Evolutionary conservation across 2,888 invertebrate genomes (phyloP).

Genomic region (Homarus gammarus): DNA sequence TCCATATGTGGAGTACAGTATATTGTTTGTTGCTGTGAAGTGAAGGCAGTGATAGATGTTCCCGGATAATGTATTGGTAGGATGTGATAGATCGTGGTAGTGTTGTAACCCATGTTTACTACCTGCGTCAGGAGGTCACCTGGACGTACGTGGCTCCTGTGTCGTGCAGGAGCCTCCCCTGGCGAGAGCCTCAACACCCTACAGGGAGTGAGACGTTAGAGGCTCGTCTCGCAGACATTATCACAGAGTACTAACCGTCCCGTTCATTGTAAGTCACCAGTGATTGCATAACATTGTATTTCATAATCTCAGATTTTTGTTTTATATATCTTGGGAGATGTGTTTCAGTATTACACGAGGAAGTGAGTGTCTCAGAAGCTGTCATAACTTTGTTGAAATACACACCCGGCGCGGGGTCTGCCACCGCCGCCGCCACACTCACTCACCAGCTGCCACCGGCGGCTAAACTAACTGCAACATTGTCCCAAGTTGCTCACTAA

Average conservation of each 20-base stretch:
- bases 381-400: slow-evolving; percentile 1
- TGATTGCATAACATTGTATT: slow-evolving; percentile 27
- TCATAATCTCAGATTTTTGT: slow-evolving; percentile 12
- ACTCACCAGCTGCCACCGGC: no score
- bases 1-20: neutral
- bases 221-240: slow-evolving; percentile 15
- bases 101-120: neutral
- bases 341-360: slow-evolving; percentile 19
- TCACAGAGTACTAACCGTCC: slow-evolving; percentile 61
- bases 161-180: neutral
- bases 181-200: neutral
- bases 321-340: slow-evolving; percentile 10
- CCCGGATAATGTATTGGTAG: neutral
- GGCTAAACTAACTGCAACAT: no score
- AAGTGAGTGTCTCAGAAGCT: neutral
- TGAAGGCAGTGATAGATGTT: neutral
- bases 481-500: no score
- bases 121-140: neutral
- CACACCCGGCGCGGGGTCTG: no score
- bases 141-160: neutral
- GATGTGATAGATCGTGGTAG: neutral
- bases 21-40: neutral
- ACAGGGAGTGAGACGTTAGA: neutral
- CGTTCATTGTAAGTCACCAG: slow-evolving; percentile 49
- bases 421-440: no score